Evolutionary conservation across 1,140 invertebrate genomes (phyloP), one percentile per base, ranked within the genome.

Genomic region (Ceratina australensis): DNA sequence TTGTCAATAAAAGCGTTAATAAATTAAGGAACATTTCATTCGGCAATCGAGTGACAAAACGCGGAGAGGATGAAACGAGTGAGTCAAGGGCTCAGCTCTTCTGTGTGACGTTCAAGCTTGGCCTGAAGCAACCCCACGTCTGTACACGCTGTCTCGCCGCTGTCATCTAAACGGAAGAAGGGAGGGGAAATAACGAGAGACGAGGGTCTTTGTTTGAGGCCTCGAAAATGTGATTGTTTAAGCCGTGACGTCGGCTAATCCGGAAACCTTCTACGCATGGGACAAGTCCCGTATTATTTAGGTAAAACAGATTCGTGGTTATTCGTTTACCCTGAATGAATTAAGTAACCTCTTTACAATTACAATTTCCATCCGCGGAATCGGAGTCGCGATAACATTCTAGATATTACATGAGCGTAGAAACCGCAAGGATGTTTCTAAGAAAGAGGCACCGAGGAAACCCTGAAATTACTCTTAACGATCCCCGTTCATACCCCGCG

Each of bases 191-290:
- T 73, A 79, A 74, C 61, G 56, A 75, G 63, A 63, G 63, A 79
- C 28, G 49, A 22, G 50, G 61, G 56, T 8, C 72, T 75, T 78
- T 78, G 76, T 69, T 80, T 24, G 73, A 77, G 78, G 33, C 66
- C 66, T 77, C 66, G 59, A 80, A 80, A 80, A 80, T 80, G 78
- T 61, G 73, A 80, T 80, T 80, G 65, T 77, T 77, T 76, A 69
- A 57, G 65, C 56, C 60, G 59, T 15, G 68, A 1, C 73, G 57
- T 20, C 47, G 61, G 64, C 78, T 76, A 80, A 80, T 80, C 77
- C 72, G 56, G 56, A 52, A 61, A 33, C 26, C 28, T 57, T 22
- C n/a, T 61, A 12, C 26, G 22, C 42, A 61, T 18, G 7, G 67
- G 20, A 50, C 50, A 5, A n/a, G n/a, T 10, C 22, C 42, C 22